A percentile compares a stretch with the other conserved stretches of the same genome.
Evolutionary conservation across 2,888 invertebrate species (phyloP).

Genomic region (Hypolimnas misippus): DNA sequence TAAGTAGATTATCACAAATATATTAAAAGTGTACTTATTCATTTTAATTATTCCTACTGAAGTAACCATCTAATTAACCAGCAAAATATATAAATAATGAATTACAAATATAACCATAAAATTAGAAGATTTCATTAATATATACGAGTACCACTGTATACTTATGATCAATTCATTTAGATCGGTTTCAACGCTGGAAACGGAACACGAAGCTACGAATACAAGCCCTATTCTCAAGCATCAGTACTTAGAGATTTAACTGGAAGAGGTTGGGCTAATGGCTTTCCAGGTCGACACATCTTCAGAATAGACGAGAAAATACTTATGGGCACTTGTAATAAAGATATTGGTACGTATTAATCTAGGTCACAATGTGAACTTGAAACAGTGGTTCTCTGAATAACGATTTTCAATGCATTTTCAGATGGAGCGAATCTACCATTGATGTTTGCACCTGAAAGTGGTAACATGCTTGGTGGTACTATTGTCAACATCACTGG

Average conservation of each 20-base stretch:
- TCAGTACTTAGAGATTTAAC: slow-evolving; percentile 93
- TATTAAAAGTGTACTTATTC: too few relatives aligned
- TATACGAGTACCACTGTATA: too few relatives aligned
- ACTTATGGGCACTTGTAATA: slow-evolving; percentile 95
- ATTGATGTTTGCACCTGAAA: slow-evolving; percentile 95
- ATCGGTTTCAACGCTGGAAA: slow-evolving; percentile 99
- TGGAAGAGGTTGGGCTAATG: slow-evolving; percentile 93
- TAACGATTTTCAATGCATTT: slow-evolving; percentile 20
- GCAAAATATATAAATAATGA: too few relatives aligned
- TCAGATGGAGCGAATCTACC: slow-evolving; percentile 92
- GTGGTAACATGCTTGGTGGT: slow-evolving; percentile 98
- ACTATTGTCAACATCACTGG: slow-evolving; percentile 98
- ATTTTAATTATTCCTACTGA: too few relatives aligned
- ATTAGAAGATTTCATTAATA: too few relatives aligned
- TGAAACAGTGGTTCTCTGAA: not conserved
- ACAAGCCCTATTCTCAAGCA: slow-evolving; percentile 94
- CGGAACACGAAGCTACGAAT: slow-evolving; percentile 94
- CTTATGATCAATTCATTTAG: slow-evolving; percentile 73
- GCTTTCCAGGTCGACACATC: slow-evolving; percentile 94
- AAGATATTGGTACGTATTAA: slow-evolving; percentile 88
- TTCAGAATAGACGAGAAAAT: slow-evolving; percentile 98
- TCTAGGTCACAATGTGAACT: not conserved
- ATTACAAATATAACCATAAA: too few relatives aligned
- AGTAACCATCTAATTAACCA: too few relatives aligned
- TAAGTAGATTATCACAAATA: too few relatives aligned